Evolutionary conservation across 2,797 vertebrate species (phyloP), one percentile per base, ranked within the genome.

Genomic region (Chiloscyllium punctatum): DNA sequence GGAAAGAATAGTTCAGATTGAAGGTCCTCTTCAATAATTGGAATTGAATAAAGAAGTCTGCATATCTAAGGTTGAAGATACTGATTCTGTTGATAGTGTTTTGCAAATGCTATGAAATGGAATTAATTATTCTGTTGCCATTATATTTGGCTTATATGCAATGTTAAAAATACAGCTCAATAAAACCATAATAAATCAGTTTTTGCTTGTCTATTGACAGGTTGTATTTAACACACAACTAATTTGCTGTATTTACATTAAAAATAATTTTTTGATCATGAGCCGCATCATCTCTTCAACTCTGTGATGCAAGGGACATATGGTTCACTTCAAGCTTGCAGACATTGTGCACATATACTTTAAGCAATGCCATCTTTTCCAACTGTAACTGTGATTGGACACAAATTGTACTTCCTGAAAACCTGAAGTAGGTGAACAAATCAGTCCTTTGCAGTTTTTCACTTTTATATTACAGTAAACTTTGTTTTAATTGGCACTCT

Each of bases 371-470:
- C 62, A 18, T 92, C n/a, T 11, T 27, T 92, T 42, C 25, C 90
- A 92, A 69, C 30, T 74, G 42, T 33, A 77, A 48, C 48, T 95
- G 94, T 77, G 72, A 95, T 94, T 95, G 71, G 71, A 72, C 69
- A 27, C 94, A 42, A 72, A 53, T 77, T n/a, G 69, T 74, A 33
- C 33, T 77, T 77, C 71, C 48, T 77, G 51, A 74, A 95, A 95
- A 77, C 71, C 27, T 95, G 94, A 51, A 74, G 57, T 77, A 95
- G 69, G 69, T 74, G 94, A 77, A 57, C 74, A 72, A 91, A 72
- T 74, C 23, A 1, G 42, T 72, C 1, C n/a, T 94, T 48, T 94
- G 16, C 71, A n/a, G 48, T 11, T 42, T 95, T 74, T 95, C 94
- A 72, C 71, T 53, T 53, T 72, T 74, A 42, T 53, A 57, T 71